These are phyloP conservation scores for Echeneis naucrates DNA, from an alignment of 2,797 vertebrate species.

Conservation along the genomic window DNA sequence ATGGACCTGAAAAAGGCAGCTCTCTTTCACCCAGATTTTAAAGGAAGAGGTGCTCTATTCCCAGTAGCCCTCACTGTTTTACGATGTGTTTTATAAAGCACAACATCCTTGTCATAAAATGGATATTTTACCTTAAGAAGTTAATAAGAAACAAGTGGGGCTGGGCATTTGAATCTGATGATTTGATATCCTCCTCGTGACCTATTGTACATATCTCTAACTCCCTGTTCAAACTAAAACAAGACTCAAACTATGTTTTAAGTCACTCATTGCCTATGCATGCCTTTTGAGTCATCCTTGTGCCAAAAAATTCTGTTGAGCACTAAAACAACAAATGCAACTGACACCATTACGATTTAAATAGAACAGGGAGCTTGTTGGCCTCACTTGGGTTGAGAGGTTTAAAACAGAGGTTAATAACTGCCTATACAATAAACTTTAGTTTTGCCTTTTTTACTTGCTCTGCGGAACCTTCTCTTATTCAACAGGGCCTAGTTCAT, in stretches of 20 bases:
- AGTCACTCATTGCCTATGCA: conserved; percentile 31
- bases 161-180: not conserved
- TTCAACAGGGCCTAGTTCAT: conserved; percentile 17
- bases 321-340: conserved; percentile 42
- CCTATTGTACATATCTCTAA: not conserved
- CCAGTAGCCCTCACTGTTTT: not conserved
- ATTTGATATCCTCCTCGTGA: not conserved
- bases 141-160: not conserved
- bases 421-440: conserved; percentile 24
- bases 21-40: not conserved
- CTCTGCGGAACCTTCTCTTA: conserved; percentile 11
- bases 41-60: not conserved
- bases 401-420: not conserved
- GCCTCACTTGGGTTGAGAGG: conserved; percentile 4
- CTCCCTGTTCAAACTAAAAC: conserved; percentile 15
- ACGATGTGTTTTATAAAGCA: not conserved
- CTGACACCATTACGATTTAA: conserved; percentile 22
- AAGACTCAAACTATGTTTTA: conserved; percentile 4
- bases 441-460: conserved; percentile 14
- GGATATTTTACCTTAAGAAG: conserved; percentile 4
- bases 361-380: conserved; percentile 5
- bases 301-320: conserved; percentile 21
- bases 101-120: not conserved
- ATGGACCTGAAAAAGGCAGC: not conserved
- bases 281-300: conserved; percentile 17